Evolutionary conservation across 2,113 vertebrate genomes (phyloP).

Genomic region (Phodopus roborovskii): DNA sequence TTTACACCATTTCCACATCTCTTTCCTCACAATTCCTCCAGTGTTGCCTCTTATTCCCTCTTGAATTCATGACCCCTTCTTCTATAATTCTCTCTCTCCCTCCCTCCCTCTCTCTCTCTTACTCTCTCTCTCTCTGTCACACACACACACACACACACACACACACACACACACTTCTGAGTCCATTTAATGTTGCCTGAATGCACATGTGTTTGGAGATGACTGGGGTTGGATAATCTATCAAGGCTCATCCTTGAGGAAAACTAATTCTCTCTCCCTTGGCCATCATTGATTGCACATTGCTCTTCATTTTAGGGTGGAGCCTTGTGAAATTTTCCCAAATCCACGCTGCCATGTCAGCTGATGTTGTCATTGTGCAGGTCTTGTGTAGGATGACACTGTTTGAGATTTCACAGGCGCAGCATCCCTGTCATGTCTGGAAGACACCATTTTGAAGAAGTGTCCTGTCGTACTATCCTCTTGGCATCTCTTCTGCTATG

Average conservation of each 20-base stretch:
- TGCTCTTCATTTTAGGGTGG: not conserved
- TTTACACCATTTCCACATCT: not conserved
- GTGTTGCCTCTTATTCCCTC: not conserved
- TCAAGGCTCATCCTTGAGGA: not conserved
- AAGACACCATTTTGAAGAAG: not conserved
- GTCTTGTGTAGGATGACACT: not conserved
- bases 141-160: not conserved
- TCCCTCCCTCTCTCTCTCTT: too few species aligned
- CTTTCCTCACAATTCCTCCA: not conserved
- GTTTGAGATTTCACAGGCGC: not conserved
- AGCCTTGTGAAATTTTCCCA: not conserved
- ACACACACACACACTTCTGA: not conserved
- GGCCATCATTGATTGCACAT: not conserved
- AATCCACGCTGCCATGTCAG: too few species aligned
- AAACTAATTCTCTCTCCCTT: not conserved
- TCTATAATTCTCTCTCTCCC: not conserved
- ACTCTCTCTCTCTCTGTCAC: too few species aligned
- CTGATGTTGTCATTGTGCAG: not conserved
- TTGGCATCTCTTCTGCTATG: not conserved
- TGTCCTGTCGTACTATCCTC: not conserved
- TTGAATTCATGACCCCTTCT: not conserved
- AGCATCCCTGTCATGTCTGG: not conserved
- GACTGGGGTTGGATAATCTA: too few species aligned
- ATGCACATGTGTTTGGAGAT: not conserved
- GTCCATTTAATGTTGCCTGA: not conserved